Evolutionary conservation across 2,797 vertebrate genomes (phyloP), one percentile per base, ranked within the genome.

Genomic region (Propithecus deckenii): DNA sequence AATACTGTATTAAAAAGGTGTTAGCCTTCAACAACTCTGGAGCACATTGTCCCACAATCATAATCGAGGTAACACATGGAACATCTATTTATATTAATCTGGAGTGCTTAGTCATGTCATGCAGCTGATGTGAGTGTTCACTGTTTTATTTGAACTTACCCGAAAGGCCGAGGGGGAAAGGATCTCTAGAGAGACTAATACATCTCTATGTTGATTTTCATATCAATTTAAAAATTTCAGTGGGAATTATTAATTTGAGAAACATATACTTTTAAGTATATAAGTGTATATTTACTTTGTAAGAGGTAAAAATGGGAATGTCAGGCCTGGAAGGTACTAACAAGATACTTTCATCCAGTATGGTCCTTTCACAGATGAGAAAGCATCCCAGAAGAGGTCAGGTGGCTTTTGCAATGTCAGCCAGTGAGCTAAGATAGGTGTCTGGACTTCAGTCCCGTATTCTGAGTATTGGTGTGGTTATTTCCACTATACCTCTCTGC

Each of bases 241-340:
- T 38, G 5, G 52, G 38, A 46, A 74, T 72, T 81, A 14, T 76
- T 97, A 78, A 89, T 52, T 80, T 93, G 46, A 86, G 78, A 89
- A 84, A 81, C 7, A 5, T 32, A n/a, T 11, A 23, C 76, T 71
- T 87, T 76, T 94, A 48, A 76, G 63, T 65, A n/a, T 65, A 4
- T n/a, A 65, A 32, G 61, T 32, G 1, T 63, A 3, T n/a, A n/a
- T 65, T 65, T n/a, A n/a, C 28, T 79, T 92, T 92, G 3, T 67
- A 72, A 74, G 59, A 72, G 9, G 2, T 83, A 69, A 74, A 59
- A 76, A 55, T 93, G 15, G 17, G 59, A 90, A 17, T 50, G 32
- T 84, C 30, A 25, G 43, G 50, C 18, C 17, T 23, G 8, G 30
- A 67, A 86, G 38, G 25, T 35, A 48, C 52, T 48, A 67, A 65